Percentiles rank a stretch among this genome's conserved stretches.
Conservation (phyloP, 1,140 invertebrate species). For the Plectrocnemia conspersa region DNA sequence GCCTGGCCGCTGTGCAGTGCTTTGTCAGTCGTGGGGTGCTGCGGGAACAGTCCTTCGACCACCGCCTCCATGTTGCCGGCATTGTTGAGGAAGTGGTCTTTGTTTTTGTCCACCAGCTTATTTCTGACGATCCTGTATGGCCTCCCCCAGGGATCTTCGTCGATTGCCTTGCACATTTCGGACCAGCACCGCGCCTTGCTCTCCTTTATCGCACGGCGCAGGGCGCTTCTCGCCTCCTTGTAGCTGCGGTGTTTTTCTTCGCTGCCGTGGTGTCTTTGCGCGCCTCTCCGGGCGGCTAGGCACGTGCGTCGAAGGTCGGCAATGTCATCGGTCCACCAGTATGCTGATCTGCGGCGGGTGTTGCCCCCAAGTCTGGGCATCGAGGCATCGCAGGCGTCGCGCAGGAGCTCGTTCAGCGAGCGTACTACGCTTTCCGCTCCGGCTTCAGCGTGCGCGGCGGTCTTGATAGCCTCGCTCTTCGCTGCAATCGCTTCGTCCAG, state of each 20-base stretch:
- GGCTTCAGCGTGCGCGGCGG: neutral
- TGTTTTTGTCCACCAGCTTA: too few relatives aligned
- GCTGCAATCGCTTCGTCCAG: neutral
- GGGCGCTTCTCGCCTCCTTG: too few relatives aligned
- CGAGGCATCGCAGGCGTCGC: neutral
- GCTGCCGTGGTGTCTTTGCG: neutral
- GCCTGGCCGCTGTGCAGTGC: too few relatives aligned
- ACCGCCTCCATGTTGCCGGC: too few relatives aligned
- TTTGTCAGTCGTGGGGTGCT: too few relatives aligned
- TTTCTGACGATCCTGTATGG: too few relatives aligned
- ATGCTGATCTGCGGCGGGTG: neutral
- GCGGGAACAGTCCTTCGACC: too few relatives aligned
- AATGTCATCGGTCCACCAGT: conserved; percentile 1
- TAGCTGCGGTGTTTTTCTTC: neutral
- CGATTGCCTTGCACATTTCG: neutral
- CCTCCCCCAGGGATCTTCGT: neutral
- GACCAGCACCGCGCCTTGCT: neutral
- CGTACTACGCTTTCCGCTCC: neutral
- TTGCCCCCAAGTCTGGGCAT: neutral
- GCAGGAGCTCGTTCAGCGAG: neutral
- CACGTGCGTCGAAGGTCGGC: neutral
- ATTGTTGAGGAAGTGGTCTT: too few relatives aligned
- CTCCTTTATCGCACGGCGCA: neutral
- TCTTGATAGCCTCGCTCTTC: neutral
- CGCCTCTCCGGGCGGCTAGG: neutral